Evolutionary conservation across 1,140 invertebrate species (phyloP), one percentile per base, ranked within the genome.

Genomic region (Drosophila ananassae): DNA sequence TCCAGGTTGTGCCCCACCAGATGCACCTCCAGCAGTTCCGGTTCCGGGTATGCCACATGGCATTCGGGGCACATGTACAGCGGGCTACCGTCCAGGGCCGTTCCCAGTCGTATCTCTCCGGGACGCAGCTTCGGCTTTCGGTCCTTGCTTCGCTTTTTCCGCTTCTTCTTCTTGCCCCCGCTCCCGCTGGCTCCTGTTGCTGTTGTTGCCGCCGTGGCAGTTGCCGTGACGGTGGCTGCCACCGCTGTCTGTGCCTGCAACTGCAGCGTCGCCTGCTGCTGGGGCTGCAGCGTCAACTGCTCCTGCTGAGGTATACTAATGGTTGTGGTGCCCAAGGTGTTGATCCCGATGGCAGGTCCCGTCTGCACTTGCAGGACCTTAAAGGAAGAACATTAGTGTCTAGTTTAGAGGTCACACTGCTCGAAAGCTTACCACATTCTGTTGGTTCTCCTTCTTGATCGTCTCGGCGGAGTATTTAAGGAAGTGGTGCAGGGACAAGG

Each of bases 41-140:
- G 94, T 84, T 97, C 96, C 0, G 96, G 96, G 87, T 97, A 97
- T 22, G 96, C 95, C 95, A 97, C 95, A 90, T 97, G 96, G 80
- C 96, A 97, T 82, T 97, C 96, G 3, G 96, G 96, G 85, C 96
- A 97, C 89, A 96, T 96, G 80, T 96, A 97, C 0, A 97, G 89
- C 0, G 96, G 96, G 24, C 96, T 96, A 1, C 96, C 96, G 79
- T 97, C 96, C 21, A 97, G 91, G 1, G 96, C 96, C 2, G 96
- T 97, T 0, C 96, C 96, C 13, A 97, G 92, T 44, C 96, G 93
- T 69, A 97, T 96, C 92, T 97, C 96, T 9, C 96, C 96, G 0
- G 96, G 96, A 80, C 96, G 96, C 0, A 96, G 95, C 39, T 96
- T 92, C 0, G 95, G 95, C 77, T 97, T 96, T 74, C 96, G 96